A percentile compares a stretch with the other conserved stretches of the same genome.
phyloP scores from a whole-genome alignment of 2,888 invertebrate genomes.

The Slavum lentiscoides region DNA sequence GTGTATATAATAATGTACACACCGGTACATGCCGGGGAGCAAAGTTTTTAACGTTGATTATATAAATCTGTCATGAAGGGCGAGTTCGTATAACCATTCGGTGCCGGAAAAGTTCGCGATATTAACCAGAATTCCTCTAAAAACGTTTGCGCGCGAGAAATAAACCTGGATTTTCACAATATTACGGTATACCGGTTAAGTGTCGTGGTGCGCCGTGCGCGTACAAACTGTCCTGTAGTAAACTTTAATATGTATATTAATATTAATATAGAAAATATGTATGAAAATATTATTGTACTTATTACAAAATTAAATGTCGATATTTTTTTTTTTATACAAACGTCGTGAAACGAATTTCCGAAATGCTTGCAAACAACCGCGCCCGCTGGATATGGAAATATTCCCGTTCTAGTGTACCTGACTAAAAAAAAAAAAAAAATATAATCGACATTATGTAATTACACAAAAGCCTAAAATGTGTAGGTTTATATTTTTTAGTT shows the following conservation, averaged over 20 bases:
- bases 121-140: conserved; percentile 32
- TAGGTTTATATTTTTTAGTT: no score
- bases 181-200: neutral
- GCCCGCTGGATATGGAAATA: no score
- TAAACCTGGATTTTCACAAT: conserved; percentile 19
- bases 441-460: no score
- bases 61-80: conserved; percentile 39
- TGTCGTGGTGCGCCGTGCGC: neutral
- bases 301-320: no score
- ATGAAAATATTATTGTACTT: no score
- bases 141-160: conserved; percentile 7
- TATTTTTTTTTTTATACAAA: no score
- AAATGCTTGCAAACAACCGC: no score
- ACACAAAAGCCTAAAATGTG: no score
- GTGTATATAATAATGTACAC: neutral
- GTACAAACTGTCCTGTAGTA: neutral
- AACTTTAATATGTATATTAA: conserved; percentile 12
- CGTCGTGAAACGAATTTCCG: no score
- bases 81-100: conserved; percentile 33
- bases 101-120: conserved; percentile 31
- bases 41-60: conserved; percentile 47
- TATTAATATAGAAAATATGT: no score
- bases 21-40: neutral
- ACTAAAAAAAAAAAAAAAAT: no score
- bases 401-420: no score